Percentiles rank a stretch among this genome's conserved stretches.
These are phyloP conservation scores for Phrynosoma platyrhinos DNA, from an alignment of 2,113 vertebrate species.

Conservation along the genomic window DNA sequence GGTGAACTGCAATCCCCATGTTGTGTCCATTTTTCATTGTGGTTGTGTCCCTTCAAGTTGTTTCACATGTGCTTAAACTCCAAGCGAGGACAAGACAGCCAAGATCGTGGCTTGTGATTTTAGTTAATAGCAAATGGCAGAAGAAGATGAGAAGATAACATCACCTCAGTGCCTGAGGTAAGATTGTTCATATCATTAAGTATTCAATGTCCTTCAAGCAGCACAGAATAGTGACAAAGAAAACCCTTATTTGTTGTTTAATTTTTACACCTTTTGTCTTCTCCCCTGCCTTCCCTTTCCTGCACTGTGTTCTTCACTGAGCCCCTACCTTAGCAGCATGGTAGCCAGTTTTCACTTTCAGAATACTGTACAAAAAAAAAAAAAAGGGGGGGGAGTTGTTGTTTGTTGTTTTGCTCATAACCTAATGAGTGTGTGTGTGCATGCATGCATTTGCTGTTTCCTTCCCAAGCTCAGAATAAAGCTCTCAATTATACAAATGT, in stretches of 20 bases:
- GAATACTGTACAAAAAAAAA: slow-evolving; percentile 58
- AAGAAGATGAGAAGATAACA: slow-evolving; percentile 22
- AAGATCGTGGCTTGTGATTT: background rate
- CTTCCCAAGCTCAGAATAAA: slow-evolving; percentile 38
- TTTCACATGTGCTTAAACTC: background rate
- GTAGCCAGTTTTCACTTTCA: slow-evolving; percentile 50
- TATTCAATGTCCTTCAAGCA: background rate
- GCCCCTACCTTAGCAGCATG: slow-evolving; percentile 36
- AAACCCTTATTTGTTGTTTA: background rate
- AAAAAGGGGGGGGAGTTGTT: slow-evolving; percentile 36
- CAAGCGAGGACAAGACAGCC: background rate
- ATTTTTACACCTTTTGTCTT: slow-evolving; percentile 21
- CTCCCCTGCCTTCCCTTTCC: background rate
- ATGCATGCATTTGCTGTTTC: slow-evolving; percentile 7
- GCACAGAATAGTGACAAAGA: slow-evolving; percentile 22
- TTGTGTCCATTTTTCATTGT: background rate
- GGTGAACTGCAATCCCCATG: background rate
- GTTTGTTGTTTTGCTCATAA: slow-evolving; percentile 44
- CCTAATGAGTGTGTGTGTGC: slow-evolving; percentile 24
- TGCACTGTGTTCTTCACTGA: background rate
- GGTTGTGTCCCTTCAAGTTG: too few relatives aligned
- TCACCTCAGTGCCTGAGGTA: slow-evolving; percentile 12
- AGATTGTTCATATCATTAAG: slow-evolving; percentile 32
- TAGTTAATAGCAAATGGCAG: slow-evolving; percentile 44
- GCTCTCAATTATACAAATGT: slow-evolving; percentile 53